Conservation (phyloP, 1,140 invertebrate genomes). For the Dreissena polymorpha region DNA sequence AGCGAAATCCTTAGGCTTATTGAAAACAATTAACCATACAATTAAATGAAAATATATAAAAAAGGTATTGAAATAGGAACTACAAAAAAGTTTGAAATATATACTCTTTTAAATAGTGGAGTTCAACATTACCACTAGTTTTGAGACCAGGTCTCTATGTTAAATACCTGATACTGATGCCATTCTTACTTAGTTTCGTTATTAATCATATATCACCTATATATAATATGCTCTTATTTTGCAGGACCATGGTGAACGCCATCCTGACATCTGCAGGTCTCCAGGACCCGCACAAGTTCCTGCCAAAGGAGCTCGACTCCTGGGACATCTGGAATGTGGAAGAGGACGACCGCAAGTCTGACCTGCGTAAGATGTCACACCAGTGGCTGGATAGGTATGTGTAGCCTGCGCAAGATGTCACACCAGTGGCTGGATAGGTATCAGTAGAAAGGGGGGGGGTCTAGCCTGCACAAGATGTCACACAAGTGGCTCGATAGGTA, state of each 20-base stretch:
- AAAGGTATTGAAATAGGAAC: no score
- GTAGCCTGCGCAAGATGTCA: background rate
- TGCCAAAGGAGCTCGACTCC: slow-evolving; percentile 76
- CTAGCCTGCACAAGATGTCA: no score
- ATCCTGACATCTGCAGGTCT: slow-evolving; percentile 66
- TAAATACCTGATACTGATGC: no score
- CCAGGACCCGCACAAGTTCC: slow-evolving; percentile 73
- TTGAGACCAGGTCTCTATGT: no score
- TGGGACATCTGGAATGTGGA: slow-evolving; percentile 79
- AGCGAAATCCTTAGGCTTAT: no score
- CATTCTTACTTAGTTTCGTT: no score
- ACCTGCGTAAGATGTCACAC: slow-evolving; percentile 70
- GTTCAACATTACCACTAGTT: no score
- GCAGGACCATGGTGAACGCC: slow-evolving; percentile 64
- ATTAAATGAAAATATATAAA: background rate
- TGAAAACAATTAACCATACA: background rate
- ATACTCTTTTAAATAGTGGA: no score
- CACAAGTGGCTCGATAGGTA: no score
- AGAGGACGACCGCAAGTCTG: slow-evolving; percentile 70
- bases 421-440: no score
- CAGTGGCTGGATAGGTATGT: slow-evolving; percentile 76
- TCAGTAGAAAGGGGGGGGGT: no score
- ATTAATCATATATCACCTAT: background rate
- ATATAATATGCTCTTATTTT: background rate
- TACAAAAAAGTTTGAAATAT: background rate